phyloP scores from a whole-genome alignment of 2,797 vertebrate species.

The Peromyscus melanophrys region DNA sequence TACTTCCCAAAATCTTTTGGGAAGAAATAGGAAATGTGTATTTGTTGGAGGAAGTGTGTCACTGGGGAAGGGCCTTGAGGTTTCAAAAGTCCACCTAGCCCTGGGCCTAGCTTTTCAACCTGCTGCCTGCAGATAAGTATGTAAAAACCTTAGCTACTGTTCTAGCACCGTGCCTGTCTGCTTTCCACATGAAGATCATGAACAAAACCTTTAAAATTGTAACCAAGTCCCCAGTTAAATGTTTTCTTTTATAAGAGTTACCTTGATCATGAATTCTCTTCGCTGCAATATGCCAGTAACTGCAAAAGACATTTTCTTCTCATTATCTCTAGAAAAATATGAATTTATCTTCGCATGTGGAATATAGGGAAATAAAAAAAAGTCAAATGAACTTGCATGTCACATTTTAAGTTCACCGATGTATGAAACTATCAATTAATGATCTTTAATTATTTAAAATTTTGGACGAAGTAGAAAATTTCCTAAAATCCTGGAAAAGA shows the following conservation, averaged over 20 bases:
- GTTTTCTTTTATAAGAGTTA: neutral
- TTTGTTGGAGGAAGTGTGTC: no score
- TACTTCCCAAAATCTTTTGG: neutral
- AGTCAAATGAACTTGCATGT: neutral
- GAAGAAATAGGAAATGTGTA: no score
- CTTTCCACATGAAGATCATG: neutral
- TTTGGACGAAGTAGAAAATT: neutral
- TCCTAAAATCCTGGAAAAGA: neutral
- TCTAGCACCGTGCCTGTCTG: neutral
- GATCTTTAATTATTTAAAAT: neutral
- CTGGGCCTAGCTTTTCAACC: neutral
- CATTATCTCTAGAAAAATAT: neutral
- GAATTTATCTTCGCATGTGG: neutral
- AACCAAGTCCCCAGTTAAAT: neutral
- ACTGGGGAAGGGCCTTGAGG: neutral
- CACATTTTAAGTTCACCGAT: neutral
- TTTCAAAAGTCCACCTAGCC: neutral
- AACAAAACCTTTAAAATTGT: neutral
- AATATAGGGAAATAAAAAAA: neutral
- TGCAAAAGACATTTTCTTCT: neutral
- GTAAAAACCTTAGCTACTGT: neutral
- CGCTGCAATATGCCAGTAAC: neutral
- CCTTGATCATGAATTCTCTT: neutral
- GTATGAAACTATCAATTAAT: slow-evolving; percentile 3
- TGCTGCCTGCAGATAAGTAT: neutral